Evolutionary conservation across 2,797 vertebrate species (phyloP).

Genomic region (Ibycter americanus): DNA sequence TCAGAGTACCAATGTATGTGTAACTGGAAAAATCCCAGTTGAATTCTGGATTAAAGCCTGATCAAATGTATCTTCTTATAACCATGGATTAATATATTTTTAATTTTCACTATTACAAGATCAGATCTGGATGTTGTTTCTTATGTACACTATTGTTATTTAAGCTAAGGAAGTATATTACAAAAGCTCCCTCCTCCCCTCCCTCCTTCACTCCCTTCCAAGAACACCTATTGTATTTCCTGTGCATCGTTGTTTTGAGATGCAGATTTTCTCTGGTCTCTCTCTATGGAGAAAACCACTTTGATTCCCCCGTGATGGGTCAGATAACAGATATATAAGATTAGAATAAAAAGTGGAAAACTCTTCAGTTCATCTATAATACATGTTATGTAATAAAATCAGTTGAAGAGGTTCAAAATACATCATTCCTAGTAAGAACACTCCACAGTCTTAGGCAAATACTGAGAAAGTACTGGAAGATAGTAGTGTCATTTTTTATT

Average conservation of each 20-base stretch:
- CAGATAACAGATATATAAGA: background rate
- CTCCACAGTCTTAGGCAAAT: background rate
- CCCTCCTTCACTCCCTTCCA: background rate
- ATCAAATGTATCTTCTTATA: background rate
- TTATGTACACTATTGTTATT: background rate
- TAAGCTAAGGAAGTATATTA: background rate
- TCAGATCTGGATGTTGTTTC: background rate
- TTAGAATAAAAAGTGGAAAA: background rate
- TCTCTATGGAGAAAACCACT: background rate
- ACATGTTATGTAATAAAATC: background rate
- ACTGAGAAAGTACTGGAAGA: background rate
- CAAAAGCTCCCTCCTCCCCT: background rate
- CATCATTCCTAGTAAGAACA: background rate
- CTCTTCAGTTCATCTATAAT: background rate
- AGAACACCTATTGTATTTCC: background rate
- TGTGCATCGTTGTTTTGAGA: background rate
- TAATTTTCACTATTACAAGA: background rate
- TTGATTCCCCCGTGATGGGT: background rate
- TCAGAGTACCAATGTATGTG: background rate
- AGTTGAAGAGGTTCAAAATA: background rate
- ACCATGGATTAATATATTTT: background rate
- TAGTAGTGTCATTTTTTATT: background rate
- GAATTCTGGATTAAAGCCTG: background rate
- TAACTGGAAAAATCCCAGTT: background rate
- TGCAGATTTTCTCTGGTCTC: background rate